Conservation (phyloP, 2,888 invertebrate species). For the Rhagophthalmus giganteus region DNA sequence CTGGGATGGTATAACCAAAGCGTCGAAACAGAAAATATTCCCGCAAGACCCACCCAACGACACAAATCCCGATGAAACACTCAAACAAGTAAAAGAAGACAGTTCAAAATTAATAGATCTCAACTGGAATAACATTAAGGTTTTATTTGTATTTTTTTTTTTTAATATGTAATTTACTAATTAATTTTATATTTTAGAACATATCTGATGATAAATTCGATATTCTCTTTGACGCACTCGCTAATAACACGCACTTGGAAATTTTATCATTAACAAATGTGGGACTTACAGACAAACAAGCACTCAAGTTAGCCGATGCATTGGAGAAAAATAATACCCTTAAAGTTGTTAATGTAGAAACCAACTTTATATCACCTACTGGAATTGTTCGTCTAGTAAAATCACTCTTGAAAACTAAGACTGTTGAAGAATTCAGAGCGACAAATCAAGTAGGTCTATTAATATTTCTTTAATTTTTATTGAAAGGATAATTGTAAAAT, state of each 20-base stretch:
- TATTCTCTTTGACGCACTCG: conserved; percentile 84
- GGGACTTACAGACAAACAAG: conserved; percentile 87
- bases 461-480: neutral
- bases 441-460: conserved; percentile 86
- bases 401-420: conserved; percentile 82
- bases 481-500: too few species aligned
- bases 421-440: conserved; percentile 92
- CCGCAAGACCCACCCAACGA: conserved; percentile 96
- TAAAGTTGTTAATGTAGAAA: conserved; percentile 89
- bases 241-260: conserved; percentile 88
- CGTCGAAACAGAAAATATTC: conserved; percentile 85
- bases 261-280: conserved; percentile 92
- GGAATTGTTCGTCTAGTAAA: conserved; percentile 84
- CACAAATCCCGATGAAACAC: conserved; percentile 92
- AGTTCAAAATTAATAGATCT: conserved; percentile 85
- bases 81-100: conserved; percentile 87
- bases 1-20: conserved; percentile 95
- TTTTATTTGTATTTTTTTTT: too few species aligned
- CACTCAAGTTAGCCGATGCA: conserved; percentile 79
- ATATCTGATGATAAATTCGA: conserved; percentile 95
- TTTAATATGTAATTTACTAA: conserved; percentile 17
- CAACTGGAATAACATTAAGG: conserved; percentile 99
- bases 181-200: conserved; percentile 69
- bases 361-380: conserved; percentile 93
- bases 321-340: conserved; percentile 78